phyloP scores from a whole-genome alignment of 2,113 vertebrate genomes.

The Phalacrocorax pelagicus region DNA sequence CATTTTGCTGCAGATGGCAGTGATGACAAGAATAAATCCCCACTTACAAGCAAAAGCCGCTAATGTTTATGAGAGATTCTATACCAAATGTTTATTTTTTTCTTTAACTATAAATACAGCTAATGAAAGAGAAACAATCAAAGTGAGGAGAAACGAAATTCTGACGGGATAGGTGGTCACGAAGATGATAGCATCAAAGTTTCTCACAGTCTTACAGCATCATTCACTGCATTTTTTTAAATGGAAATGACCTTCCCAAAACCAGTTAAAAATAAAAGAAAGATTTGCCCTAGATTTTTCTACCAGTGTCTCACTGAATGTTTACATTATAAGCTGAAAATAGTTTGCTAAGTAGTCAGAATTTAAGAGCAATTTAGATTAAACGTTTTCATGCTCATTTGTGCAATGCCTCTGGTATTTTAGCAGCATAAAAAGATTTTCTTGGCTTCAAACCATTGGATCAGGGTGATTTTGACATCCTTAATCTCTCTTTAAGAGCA shows the following conservation, averaged over 20 bases:
- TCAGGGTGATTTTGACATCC: conserved; percentile 58
- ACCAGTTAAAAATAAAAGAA: conserved; percentile 1
- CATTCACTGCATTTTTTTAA: not conserved
- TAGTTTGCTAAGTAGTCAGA: conserved; percentile 66
- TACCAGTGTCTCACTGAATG: not conserved
- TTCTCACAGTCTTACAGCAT: not conserved
- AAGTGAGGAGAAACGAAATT: not conserved
- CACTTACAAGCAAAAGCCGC: not conserved
- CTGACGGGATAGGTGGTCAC: not conserved
- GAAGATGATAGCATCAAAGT: not conserved
- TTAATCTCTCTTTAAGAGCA: conserved; percentile 63
- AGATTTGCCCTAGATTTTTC: conserved; percentile 46
- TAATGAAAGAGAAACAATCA: not conserved
- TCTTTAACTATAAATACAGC: not conserved
- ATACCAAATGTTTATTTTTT: not conserved
- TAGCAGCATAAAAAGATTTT: conserved; percentile 69
- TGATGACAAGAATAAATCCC: not conserved
- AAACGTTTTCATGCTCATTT: conserved; percentile 69
- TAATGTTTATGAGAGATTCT: not conserved
- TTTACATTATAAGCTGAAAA: conserved; percentile 63
- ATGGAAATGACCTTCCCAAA: not conserved
- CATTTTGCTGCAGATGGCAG: not conserved
- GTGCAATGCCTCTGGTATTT: conserved; percentile 58
- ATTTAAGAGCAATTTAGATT: conserved; percentile 68
- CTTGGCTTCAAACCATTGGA: conserved; percentile 53